Evolutionary conservation across 2,888 invertebrate species (phyloP), one percentile per base, ranked within the genome.

Genomic region (Caenorhabditis becei): DNA sequence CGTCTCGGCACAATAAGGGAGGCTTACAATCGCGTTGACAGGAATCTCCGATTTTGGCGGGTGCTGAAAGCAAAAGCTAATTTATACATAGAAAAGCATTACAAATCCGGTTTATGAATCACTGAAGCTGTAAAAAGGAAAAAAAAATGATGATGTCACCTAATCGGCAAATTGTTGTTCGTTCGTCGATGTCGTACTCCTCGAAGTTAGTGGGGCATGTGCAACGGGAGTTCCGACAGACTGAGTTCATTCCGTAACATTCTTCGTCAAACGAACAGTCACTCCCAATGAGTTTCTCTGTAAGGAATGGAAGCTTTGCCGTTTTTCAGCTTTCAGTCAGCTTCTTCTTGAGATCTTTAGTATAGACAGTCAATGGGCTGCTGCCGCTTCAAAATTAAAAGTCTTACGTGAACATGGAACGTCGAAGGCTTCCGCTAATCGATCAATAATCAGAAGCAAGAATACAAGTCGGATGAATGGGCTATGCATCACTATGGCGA

Each of bases 121-220:
- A 74, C 63, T 54, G 56, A 26, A 49, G 18, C 41, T 44, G 47
- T 32, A 49, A 58, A 66, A 53, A n/a, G n/a, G 41, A 7, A 41
- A 35, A 41, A 44, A 75, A 56, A 67, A 72, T 61, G 32, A 51
- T 77, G 67, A 63, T 53, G 80, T 74, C 65, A 91, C 91, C 91
- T 67, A 91, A 82, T 77, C 91, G 77, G 58, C 91, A 91, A 49
- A 91, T 84, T 14, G 87, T 88, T 35, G 86, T 86, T 35, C 81
- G 81, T 28, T 88, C 87, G 72, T 89, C 89, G 26, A 90, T 83
- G 74, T 90, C 88, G 65, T 77, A 90, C 69, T 89, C 90, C 63
- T 91, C 91, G 67, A 91, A 91, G 74, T 90, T 89, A 3, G 89
- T 89, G 1, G 91, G 91, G 75, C 91, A 91, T n/a, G 89, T 85